phyloP scores from a whole-genome alignment of 2,113 vertebrate genomes.

The Coptodon rendalli region DNA sequence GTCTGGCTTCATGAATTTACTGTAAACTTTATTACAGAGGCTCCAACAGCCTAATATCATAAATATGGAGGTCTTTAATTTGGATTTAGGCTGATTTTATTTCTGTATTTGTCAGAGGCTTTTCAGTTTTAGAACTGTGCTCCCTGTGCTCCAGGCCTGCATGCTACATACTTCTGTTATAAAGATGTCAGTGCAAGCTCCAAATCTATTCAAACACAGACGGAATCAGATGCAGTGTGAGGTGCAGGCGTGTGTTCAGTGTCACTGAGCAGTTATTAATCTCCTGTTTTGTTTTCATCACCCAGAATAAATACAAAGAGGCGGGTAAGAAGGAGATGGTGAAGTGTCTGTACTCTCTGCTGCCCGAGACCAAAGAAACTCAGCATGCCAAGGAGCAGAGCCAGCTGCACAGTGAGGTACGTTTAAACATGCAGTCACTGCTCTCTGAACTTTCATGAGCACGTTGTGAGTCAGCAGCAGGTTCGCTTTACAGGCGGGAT shows the following conservation, averaged over 20 bases:
- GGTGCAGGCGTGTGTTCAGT: accelerated
- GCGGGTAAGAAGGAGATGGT: constrained; percentile 78
- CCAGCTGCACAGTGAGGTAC: constrained; percentile 82
- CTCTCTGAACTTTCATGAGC: accelerated
- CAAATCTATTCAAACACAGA: accelerated
- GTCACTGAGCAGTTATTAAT: background rate
- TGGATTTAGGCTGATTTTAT: background rate
- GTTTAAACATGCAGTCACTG: background rate
- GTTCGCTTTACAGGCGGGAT: background rate
- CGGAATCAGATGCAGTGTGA: accelerated
- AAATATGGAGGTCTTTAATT: accelerated
- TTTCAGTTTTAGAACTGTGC: background rate
- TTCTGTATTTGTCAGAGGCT: background rate
- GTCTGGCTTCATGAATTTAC: background rate
- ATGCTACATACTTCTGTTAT: background rate
- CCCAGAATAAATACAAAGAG: constrained; percentile 86
- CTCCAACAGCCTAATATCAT: background rate
- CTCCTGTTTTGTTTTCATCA: background rate
- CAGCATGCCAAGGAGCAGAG: constrained; percentile 82
- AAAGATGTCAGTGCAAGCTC: background rate
- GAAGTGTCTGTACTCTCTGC: constrained; percentile 79
- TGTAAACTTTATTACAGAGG: accelerated
- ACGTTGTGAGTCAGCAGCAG: background rate
- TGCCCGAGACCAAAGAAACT: constrained; percentile 88
- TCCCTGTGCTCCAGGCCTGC: accelerated